Conservation (phyloP, 2,888 invertebrate species). For the Operophtera brumata region DNA sequence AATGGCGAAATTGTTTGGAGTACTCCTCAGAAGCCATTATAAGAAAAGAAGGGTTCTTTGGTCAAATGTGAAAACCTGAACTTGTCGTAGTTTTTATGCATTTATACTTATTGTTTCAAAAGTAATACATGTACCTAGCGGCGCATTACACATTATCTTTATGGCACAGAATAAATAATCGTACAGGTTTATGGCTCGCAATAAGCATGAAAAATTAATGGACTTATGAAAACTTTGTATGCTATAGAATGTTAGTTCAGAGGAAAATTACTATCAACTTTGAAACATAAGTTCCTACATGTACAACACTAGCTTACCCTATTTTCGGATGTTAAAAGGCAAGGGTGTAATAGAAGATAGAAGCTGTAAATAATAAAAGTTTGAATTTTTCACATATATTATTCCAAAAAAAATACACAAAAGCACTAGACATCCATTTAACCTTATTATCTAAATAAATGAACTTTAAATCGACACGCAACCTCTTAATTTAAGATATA, state of each 20-base stretch:
- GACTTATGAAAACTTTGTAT: neutral
- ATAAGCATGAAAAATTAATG: neutral
- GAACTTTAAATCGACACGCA: constrained; percentile 78
- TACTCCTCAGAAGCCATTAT: too few species aligned
- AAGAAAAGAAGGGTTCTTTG: too few species aligned
- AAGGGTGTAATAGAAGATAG: neutral
- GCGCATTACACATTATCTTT: constrained; percentile 23
- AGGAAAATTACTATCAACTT: neutral
- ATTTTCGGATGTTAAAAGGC: neutral
- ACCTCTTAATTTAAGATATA: constrained; percentile 76
- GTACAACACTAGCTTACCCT: neutral
- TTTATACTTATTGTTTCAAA: constrained; percentile 8
- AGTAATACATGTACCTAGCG: constrained; percentile 13
- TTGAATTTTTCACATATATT: constrained; percentile 79
- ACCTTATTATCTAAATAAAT: constrained; percentile 81
- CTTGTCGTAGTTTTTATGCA: constrained; percentile 15
- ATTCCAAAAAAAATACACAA: constrained; percentile 81
- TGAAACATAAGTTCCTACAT: too few species aligned
- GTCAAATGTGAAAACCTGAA: neutral
- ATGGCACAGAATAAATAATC: constrained; percentile 9
- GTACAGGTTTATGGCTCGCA: too few species aligned
- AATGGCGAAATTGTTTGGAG: too few species aligned
- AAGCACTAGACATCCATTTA: constrained; percentile 82
- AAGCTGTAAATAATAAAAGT: constrained; percentile 32
- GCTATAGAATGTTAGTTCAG: neutral